Base-by-base conservation (phyloP, 2,888 invertebrate genomes). In the Allacma fusca region DNA sequence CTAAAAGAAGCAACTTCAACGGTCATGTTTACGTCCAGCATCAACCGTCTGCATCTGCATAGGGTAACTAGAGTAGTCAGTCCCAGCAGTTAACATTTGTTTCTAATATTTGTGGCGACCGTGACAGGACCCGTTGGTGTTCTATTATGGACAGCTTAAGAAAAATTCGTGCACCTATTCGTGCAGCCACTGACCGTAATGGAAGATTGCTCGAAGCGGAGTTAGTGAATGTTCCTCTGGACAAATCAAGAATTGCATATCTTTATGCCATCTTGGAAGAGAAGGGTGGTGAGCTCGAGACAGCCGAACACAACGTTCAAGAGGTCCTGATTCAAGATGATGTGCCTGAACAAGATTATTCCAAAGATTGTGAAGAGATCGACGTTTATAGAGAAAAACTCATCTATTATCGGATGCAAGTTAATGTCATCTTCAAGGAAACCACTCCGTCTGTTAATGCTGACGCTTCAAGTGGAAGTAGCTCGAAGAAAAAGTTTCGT, bases 401-500 rank as follows among this genome's bases (percentile, higher is more conserved):
- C 2, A 23, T 62, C 26, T 21, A n/a, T 13, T 62, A 24, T 24
- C n/a, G 62, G 21, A 23, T 62, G 4, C 23, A 24, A 21, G 62
- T 62, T 1, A 62, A 23, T 21, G 62, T 13, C 13, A 2, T 23
- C 23, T 24, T 62, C 4, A 62, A 23, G 13, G 16, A 21, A 62
- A 1, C 62, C 1, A 13, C 26, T 1, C 12, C 12, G 1, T 24
- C 23, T 4, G 12, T 23, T 12, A 4, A 21, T 7, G 21, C 7
- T 23, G 23, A 62, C 12, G 23, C 12, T 62, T 16, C 13, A 23
- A 23, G 12, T 12, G 12, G 13, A 1, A 2, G 12, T 62, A 23
- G 59, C 7, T 12, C 62, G 1, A 62, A 65, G 28, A 34, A 75
- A 19, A 29, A 75, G 75, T 78, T 81, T 50, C 83, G 80, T 24